Base-by-base conservation (phyloP, 2,797 vertebrate genomes). In the Thamnophis elegans region DNA sequence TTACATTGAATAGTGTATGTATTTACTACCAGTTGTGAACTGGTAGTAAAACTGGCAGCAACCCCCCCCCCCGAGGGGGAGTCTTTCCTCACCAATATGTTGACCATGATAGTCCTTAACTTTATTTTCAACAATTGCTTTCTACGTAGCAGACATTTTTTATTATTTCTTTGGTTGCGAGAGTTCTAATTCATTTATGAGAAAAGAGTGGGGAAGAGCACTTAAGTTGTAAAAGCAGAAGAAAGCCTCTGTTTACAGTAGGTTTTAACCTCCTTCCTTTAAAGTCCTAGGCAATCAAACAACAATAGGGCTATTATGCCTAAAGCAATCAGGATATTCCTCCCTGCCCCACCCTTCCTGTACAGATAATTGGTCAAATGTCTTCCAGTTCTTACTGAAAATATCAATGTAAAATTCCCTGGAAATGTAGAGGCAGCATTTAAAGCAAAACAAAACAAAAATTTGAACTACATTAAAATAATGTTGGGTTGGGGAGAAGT, bases 51-150 rank as follows among this genome's bases (percentile, higher is more conserved):
- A 51, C 47, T 5, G 47, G 47, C 47, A 51, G 47, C 47, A 51
- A 6, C 47, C 47, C 47, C 5, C n/a, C n/a, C 5, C 47, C 47
- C 47, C 6, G 47, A 56, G 7, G 0, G n/a, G 20, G 11, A 32
- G 65, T n/a, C 4, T 65, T 82, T 73, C 92, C 68, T 47, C 42
- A 62, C 32, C 58, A 91, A 56, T 65, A 36, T 85, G 68, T 90
- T 91, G 91, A 93, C 65, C 95, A 94, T 94, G 94, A 92, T 93
- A 93, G 94, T 91, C 93, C 93, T 95, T 95, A 93, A 94, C 95
- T 95, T 95, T 93, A 94, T 94, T 94, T 96, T 62, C 92, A 91
- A 94, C 60, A 95, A 95, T 60, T 94, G 93, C 94, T 95, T 95
- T 93, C 96, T 94, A 95, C 92, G 86, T 93, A 94, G 93, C 95